A percentile compares a stretch with the other conserved stretches of the same genome.
These are phyloP conservation scores for Aplidium turbinatum DNA, from an alignment of 23 tunicate genomes.

Conservation along the genomic window DNA sequence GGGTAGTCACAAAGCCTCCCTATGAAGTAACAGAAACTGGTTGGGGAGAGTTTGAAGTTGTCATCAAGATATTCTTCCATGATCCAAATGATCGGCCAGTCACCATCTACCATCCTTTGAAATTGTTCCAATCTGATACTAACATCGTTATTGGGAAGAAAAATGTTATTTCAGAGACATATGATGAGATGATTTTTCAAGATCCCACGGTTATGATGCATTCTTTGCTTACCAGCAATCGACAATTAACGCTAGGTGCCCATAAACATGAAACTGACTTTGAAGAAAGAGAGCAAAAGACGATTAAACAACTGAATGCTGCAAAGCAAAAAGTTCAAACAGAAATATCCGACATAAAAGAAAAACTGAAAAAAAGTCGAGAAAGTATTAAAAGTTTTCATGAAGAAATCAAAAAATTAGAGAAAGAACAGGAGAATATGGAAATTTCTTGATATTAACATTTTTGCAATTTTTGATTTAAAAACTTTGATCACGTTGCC, in stretches of 20 bases:
- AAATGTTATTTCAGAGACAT: slow-evolving; percentile 70
- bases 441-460: slow-evolving; percentile 15
- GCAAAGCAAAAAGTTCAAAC: slow-evolving; percentile 61
- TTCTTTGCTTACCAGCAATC: slow-evolving; percentile 67
- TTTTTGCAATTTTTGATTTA: too few species aligned
- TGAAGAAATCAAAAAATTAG: slow-evolving; percentile 71
- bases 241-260: slow-evolving; percentile 75
- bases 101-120: slow-evolving; percentile 77
- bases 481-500: too few species aligned
- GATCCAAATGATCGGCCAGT: slow-evolving; percentile 75
- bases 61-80: slow-evolving; percentile 87
- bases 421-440: slow-evolving; percentile 56
- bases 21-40: slow-evolving; percentile 96
- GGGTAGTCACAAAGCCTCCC: slow-evolving; percentile 92
- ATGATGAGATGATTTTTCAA: slow-evolving; percentile 97
- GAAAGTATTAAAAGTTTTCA: slow-evolving; percentile 80
- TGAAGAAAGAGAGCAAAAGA: slow-evolving; percentile 60
- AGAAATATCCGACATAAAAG: slow-evolving; percentile 78
- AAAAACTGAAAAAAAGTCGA: slow-evolving; percentile 59
- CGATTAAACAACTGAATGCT: slow-evolving; percentile 41
- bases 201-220: slow-evolving; percentile 91
- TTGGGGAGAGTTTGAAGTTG: slow-evolving; percentile 98
- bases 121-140: slow-evolving; percentile 71
- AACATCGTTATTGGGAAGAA: slow-evolving; percentile 64
- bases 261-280: slow-evolving; percentile 92